These are phyloP conservation scores for Chaetodon auriga DNA, from an alignment of 2,113 vertebrate species.

Conservation along the genomic window DNA sequence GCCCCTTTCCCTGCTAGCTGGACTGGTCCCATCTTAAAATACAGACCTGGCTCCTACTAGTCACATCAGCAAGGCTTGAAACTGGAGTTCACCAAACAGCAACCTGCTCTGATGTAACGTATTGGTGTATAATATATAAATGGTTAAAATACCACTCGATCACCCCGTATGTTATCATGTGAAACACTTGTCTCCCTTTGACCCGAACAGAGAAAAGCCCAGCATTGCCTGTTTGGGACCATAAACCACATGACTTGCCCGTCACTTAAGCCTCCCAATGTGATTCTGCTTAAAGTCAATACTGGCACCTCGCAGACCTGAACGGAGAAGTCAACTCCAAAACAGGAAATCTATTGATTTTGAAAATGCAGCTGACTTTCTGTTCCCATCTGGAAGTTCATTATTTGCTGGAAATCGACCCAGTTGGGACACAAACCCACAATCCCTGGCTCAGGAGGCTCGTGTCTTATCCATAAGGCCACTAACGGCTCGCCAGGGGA, in stretches of 20 bases:
- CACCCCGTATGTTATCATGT: background rate
- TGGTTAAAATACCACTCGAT: background rate
- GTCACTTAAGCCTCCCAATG: constrained; percentile 55
- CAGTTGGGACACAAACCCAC: constrained; percentile 38
- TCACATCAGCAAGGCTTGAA: background rate
- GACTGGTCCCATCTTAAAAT: background rate
- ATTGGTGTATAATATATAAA: background rate
- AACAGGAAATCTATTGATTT: background rate
- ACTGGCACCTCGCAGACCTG: background rate
- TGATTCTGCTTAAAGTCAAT: constrained; percentile 74
- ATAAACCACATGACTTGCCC: constrained; percentile 52
- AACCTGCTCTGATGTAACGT: no score
- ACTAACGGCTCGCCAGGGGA: constrained; percentile 31
- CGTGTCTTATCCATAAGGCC: constrained; percentile 80
- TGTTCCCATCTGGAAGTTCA: no score
- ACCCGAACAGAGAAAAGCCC: background rate
- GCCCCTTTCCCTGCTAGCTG: background rate
- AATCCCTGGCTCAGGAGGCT: constrained; percentile 73
- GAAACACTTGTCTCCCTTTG: background rate
- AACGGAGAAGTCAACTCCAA: background rate
- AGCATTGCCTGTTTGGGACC: background rate
- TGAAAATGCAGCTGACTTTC: background rate
- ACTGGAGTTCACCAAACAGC: background rate
- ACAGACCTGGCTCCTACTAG: background rate
- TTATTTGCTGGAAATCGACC: no score